phyloP scores from a whole-genome alignment of 2,888 invertebrate genomes.

The Mesochorus sp. region DNA sequence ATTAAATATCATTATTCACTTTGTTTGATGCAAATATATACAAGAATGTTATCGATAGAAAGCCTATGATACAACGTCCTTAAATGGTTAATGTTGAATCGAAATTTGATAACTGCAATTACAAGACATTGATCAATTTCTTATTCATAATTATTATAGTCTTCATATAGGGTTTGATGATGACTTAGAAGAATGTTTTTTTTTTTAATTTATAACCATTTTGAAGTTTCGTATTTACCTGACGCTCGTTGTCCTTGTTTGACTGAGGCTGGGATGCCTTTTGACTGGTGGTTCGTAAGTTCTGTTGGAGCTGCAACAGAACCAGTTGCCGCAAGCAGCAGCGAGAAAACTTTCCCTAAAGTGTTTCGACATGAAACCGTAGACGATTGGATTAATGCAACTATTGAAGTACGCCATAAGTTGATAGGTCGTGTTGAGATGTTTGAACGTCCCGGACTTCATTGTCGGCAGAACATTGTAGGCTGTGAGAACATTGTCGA shows the following conservation, averaged over 20 bases:
- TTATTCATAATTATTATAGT: too few species aligned
- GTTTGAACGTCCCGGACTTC: slow-evolving; percentile 84
- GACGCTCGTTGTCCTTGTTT: slow-evolving; percentile 81
- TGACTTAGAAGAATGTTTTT: too few species aligned
- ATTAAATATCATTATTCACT: too few species aligned
- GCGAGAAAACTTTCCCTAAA: slow-evolving; percentile 85
- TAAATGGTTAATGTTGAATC: too few species aligned
- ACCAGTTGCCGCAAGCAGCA: slow-evolving; percentile 82
- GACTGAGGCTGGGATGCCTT: slow-evolving; percentile 79
- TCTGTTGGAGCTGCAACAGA: slow-evolving; percentile 75
- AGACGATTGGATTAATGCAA: slow-evolving; percentile 89
- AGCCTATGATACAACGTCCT: too few species aligned
- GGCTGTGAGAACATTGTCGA: slow-evolving; percentile 86
- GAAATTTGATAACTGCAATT: too few species aligned
- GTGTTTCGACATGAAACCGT: slow-evolving; percentile 89
- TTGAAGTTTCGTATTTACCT: slow-evolving; percentile 71
- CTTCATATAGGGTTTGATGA: too few species aligned
- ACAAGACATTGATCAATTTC: too few species aligned
- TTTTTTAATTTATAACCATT: too few species aligned
- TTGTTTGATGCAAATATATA: too few species aligned
- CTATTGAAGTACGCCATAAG: slow-evolving; percentile 89
- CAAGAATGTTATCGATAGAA: too few species aligned
- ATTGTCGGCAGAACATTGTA: slow-evolving; percentile 84
- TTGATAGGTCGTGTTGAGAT: slow-evolving; percentile 86
- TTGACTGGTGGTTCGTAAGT: slow-evolving; percentile 75